Base-by-base conservation (phyloP, 2,797 vertebrate genomes). In the Pseudomugil gertrudae region DNA sequence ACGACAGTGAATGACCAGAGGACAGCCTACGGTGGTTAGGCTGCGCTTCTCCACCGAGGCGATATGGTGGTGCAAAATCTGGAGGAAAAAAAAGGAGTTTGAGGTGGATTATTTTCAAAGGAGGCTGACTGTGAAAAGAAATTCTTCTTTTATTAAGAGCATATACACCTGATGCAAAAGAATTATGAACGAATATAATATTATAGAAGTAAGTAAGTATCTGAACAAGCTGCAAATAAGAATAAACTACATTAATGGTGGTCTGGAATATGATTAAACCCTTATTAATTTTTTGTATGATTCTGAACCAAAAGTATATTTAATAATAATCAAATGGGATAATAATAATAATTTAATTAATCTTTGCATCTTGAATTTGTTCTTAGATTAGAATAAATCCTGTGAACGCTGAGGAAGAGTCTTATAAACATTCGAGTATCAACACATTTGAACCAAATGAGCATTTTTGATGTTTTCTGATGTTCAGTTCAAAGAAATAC, bases 1-100 rank as follows among this genome's bases (percentile, higher is more conserved):
- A 62, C 97, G 96, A 86, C 97, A 99, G 83, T 97, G 96, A 86
- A 99, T 97, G 81, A 98, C 94, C 71, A 99, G 93, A 0, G 98
- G 98, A 69, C 98, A 99, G 64, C 98, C 98, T 8, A 93, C 94
- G 62, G 97, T 96, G 58, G 97, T 99, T 89, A 99, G 90, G 23
- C 97, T 93, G 60, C 96, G 95, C 77, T 99, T 99, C 82, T 99
- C 97, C 80, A 98, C 96, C 0, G 95, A 95, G 57, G 96, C 95
- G 64, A 99, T 97, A 73, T 99, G 98, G 87, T 99, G 98, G 80
- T 99, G 97, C 48, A 99, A 67, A 87, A 99, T 96, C 98, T 99
- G 69, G 3, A 64, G 23, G n/a, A 48, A 43, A 23, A 26, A 48
- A 43, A 23, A 26, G n/a, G 5, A 24, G 11, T 4, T 17, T 13